Base-by-base conservation (phyloP, 53 echinoderm and acorn worm species). In the Pentamera pediparva region DNA sequence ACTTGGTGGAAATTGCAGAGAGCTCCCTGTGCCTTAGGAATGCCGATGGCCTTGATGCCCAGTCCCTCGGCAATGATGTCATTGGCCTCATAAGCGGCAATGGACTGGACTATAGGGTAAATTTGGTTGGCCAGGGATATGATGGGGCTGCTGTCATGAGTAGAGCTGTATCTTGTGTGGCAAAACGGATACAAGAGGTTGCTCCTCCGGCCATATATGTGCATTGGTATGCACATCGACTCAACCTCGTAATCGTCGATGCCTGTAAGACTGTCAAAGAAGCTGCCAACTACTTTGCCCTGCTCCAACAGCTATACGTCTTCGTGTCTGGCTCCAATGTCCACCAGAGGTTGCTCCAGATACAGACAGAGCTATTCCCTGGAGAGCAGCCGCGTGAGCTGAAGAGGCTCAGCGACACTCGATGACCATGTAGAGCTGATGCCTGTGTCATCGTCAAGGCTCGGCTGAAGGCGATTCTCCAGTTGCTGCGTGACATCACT, bases 111-210 rank as follows among this genome's bases (percentile, higher is more conserved):
- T 70, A 70, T 39, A 56, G 40, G 52, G 4, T 5, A 17, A 70
- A 70, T 70, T 41, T 70, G 24, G 32, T 70, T 30, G 71, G 71
- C 2, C 71, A 70, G 40, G 48, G 49, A 2, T 70, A 70, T 45
- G 48, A 70, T 39, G 71, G 71, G 31, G 71, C 71, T 21, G 11
- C 53, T 1, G 71, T 70, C 11, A 70, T 70, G 71, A 70, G 71
- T 17, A 50, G 71, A 2, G 40, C 27, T 11, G 2, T 38, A 10
- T 70, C 71, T 6, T 47, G 71, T 27, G 69, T 78, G 30, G 37
- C 35, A 21, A 70, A 37, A 4, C 5, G 71, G 13, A 70, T 70
- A 10, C 35, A 49, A 49, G 26, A 70, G 10, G 48, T 70, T 10
- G 47, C 39, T 2, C 47, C 32, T 10, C 17, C 32, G 9, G 64